phyloP scores from a whole-genome alignment of 2,797 vertebrate genomes.

The Xerus rutilus region DNA sequence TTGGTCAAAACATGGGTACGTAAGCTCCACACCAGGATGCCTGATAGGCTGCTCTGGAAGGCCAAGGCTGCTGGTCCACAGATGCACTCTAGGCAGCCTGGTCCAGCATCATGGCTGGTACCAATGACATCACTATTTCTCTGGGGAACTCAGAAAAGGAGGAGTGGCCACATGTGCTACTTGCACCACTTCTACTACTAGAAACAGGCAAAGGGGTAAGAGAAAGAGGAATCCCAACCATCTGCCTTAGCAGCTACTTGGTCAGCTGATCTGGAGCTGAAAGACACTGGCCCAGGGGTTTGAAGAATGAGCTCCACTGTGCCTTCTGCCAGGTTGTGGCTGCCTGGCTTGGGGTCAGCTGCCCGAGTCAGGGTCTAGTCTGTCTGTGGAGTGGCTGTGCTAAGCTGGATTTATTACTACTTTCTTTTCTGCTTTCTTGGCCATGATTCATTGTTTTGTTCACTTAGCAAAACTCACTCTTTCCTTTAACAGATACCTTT shows the following conservation, averaged over 20 bases:
- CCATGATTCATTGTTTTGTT: background rate
- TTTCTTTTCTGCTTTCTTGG: background rate
- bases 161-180: background rate
- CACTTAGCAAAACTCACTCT: slow-evolving; percentile 48
- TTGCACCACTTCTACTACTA: too few species aligned
- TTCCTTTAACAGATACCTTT: background rate
- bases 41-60: rapidly evolving
- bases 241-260: background rate
- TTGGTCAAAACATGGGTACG: background rate
- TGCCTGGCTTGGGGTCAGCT: rapidly evolving
- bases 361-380: rapidly evolving
- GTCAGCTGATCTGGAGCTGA: too few species aligned
- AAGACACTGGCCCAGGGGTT: background rate
- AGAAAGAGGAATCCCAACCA: background rate
- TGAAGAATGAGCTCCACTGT: background rate
- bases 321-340: rapidly evolving
- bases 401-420: background rate
- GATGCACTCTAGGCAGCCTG: rapidly evolving
- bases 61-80: rapidly evolving
- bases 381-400: too few species aligned
- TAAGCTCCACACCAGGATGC: rapidly evolving
- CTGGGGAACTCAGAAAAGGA: background rate
- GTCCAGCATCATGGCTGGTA: background rate
- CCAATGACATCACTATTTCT: background rate
- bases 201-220: background rate